Base-by-base conservation (phyloP, 2,113 vertebrate genomes). In the Rhinoderma darwinii region DNA sequence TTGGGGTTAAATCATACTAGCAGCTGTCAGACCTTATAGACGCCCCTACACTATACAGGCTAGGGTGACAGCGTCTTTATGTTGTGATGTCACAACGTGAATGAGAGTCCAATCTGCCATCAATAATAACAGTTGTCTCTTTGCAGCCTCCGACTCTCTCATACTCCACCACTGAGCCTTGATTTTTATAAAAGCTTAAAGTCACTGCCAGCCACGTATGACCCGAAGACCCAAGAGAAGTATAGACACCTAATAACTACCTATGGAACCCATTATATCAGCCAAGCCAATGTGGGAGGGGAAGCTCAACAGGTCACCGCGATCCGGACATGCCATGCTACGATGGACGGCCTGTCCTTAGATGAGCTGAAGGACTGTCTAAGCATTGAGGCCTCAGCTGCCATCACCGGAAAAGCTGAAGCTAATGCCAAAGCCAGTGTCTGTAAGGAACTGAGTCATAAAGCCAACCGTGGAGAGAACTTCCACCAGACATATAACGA, bases 261-360 rank as follows among this genome's bases (percentile, higher is more conserved):
- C 35, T 96, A 95, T 17, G 95, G 95, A 43, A 96, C 95, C 9
- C 95, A 96, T 87, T 96, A 93, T 80, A 94, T 95, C 81, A 92
- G 90, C n/a, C 93, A 93, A 87, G 94, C 95, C 54, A 91, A 93
- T 25, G 93, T 96, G 10, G 95, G 95, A 5, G 95, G 95, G 20
- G 92, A 92, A 41, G 93, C 95, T 56, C 91, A 81, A 86, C 88
- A 92, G 43, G 90, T 95, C 90, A 95, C 94, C 0, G 94, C 95
- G 25, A 93, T 95, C 83, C 92, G 91, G 76, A 95, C 94, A 7
- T 96, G 95, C 89, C 87, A 94, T 86, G 93, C 93, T 27, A 92
- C 93, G 11, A 84, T 95, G 47, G 93, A 92, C 61, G 94, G 95
- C 8, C 90, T 92, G 76, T 89, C 93, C 0, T 92, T 94, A 88